These are phyloP conservation scores for Arrhamphus sclerolepis DNA, from an alignment of 2,797 vertebrate species.

Conservation along the genomic window DNA sequence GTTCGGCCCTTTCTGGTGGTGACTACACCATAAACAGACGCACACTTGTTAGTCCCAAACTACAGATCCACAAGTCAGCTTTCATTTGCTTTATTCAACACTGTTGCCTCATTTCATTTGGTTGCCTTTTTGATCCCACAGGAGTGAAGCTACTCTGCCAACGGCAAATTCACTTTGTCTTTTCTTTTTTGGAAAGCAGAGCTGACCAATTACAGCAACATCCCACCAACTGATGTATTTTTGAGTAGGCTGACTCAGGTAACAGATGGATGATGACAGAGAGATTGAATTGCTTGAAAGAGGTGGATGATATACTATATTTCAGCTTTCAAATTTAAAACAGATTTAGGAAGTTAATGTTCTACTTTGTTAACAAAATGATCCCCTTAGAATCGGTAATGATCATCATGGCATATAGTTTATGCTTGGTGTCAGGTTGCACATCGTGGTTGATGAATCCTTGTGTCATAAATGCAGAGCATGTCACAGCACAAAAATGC, in stretches of 20 bases:
- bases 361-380: neutral
- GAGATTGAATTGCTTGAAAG: neutral
- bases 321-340: slow-evolving; percentile 15
- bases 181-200: slow-evolving; percentile 23
- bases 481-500: neutral
- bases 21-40: no score
- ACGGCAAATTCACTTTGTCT: slow-evolving; percentile 9
- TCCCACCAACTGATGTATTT: slow-evolving; percentile 10
- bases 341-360: neutral
- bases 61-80: neutral
- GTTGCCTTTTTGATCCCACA: slow-evolving; percentile 9
- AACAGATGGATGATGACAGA: neutral
- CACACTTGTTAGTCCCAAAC: neutral
- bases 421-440: neutral
- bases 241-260: slow-evolving; percentile 11
- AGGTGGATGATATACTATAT: slow-evolving; percentile 15
- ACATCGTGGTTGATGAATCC: no score
- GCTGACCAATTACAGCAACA: slow-evolving; percentile 44
- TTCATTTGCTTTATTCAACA: slow-evolving; percentile 18
- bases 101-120: neutral
- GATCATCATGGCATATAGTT: neutral
- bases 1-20: no score
- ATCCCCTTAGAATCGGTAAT: neutral
- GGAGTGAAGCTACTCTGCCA: slow-evolving; percentile 3
- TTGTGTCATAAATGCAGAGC: neutral